Evolutionary conservation across 2,888 invertebrate species (phyloP).

Genomic region (Ectemnius lituratus): DNA sequence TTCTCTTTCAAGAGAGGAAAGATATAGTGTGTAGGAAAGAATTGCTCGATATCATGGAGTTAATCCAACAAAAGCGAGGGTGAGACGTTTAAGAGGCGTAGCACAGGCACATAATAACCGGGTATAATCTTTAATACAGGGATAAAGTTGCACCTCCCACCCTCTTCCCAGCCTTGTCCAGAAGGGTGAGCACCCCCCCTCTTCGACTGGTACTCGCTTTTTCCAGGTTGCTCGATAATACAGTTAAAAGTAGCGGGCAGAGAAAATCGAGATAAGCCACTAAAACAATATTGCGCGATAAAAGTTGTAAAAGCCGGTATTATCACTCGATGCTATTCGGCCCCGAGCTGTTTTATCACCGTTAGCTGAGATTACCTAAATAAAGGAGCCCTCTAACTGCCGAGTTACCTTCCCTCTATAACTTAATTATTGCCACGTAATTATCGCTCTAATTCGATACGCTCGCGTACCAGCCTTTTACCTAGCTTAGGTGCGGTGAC

Average conservation of each 20-base stretch:
- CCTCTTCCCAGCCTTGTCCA: too few relatives aligned
- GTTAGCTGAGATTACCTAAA: constrained; percentile 16
- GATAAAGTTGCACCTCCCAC: constrained; percentile 5
- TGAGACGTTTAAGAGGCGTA: too few relatives aligned
- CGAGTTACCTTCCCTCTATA: too few relatives aligned
- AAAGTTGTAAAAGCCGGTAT: constrained; percentile 42
- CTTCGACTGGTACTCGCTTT: too few relatives aligned
- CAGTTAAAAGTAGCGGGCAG: constrained; percentile 10
- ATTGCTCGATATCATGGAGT: neutral
- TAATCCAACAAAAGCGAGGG: too few relatives aligned
- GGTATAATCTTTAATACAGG: constrained; percentile 26
- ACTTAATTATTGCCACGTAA: too few relatives aligned
- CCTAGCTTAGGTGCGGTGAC: too few relatives aligned
- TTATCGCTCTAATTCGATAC: too few relatives aligned
- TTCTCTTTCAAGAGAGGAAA: too few relatives aligned
- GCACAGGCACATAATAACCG: neutral
- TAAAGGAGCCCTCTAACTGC: too few relatives aligned
- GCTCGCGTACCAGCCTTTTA: too few relatives aligned
- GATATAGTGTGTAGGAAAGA: neutral
- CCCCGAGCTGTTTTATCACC: constrained; percentile 10
- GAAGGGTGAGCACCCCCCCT: too few relatives aligned
- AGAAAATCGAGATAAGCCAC: constrained; percentile 40
- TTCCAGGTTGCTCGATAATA: constrained; percentile 18
- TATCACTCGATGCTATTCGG: constrained; percentile 33
- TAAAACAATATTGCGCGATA: constrained; percentile 47